phyloP scores from a whole-genome alignment of 2,888 invertebrate species.

The Ametastegia equiseti region DNA sequence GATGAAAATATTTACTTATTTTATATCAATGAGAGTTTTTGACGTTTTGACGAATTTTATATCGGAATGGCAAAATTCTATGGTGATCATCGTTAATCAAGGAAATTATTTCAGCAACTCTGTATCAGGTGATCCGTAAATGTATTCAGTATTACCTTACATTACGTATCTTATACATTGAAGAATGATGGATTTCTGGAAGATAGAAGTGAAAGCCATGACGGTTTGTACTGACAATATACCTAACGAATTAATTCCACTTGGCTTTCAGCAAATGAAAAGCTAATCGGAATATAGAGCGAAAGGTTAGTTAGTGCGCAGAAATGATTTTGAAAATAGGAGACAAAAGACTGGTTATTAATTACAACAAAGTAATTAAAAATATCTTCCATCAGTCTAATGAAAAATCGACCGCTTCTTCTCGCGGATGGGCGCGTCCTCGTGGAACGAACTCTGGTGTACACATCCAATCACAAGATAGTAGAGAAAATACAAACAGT shows the following conservation, averaged over 20 bases:
- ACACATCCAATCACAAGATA: constrained; percentile 36
- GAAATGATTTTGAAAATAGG: constrained; percentile 37
- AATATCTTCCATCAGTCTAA: constrained; percentile 44
- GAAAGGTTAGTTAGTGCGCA: constrained; percentile 5
- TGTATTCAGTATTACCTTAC: constrained; percentile 18
- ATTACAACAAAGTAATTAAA: constrained; percentile 38
- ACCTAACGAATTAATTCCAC: constrained; percentile 10
- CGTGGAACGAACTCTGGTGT: constrained; percentile 20
- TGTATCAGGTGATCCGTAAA: constrained; percentile 36
- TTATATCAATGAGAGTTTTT: neutral
- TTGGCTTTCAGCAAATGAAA: constrained; percentile 43
- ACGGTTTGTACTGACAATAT: neutral
- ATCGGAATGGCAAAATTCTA: neutral
- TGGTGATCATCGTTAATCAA: constrained; percentile 23
- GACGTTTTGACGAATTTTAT: neutral
- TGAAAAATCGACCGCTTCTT: constrained; percentile 43
- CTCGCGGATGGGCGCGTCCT: constrained; percentile 35
- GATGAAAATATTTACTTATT: neutral
- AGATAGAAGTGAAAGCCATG: neutral
- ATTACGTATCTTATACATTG: constrained; percentile 14
- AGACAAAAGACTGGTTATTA: constrained; percentile 37
- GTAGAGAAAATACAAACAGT: constrained; percentile 17
- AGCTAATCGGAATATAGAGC: constrained; percentile 27
- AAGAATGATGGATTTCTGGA: constrained; percentile 27
- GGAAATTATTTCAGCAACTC: neutral